Evolutionary conservation across 53 echinoderm and acorn worm genomes (phyloP).

Genomic region (Patiria pectinifera): DNA sequence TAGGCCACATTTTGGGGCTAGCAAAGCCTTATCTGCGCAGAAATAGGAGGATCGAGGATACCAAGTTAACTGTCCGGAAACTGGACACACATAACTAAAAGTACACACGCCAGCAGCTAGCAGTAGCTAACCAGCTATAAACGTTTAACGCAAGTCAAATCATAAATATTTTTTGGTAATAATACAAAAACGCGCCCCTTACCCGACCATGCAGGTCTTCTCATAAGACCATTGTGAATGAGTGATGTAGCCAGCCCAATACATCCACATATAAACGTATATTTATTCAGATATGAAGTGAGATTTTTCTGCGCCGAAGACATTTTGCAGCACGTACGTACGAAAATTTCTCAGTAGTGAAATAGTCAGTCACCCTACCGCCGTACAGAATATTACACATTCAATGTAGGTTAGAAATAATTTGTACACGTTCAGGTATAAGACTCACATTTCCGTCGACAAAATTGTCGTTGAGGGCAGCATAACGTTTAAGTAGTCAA

Average conservation of each 20-base stretch:
- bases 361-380: not conserved
- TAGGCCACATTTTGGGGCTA: no score
- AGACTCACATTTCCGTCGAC: not conserved
- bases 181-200: not conserved
- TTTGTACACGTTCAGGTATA: not conserved
- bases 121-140: no score
- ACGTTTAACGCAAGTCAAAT: no score
- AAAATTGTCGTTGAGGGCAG: not conserved
- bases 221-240: constrained; percentile 52
- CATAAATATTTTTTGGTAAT: no score
- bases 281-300: constrained; percentile 56
- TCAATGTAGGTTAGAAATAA: not conserved
- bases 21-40: no score
- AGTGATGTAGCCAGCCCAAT: constrained; percentile 48
- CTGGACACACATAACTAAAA: no score
- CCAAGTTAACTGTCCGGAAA: no score
- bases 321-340: not conserved
- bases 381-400: not conserved
- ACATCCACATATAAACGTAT: constrained; percentile 45
- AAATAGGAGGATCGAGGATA: no score
- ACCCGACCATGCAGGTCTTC: constrained; percentile 61
- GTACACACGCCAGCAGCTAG: no score
- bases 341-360: not conserved
- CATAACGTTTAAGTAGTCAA: not conserved
- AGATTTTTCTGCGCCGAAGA: constrained; percentile 11